phyloP scores from a whole-genome alignment of 2,797 vertebrate genomes.

The Urophycis tenuis region DNA sequence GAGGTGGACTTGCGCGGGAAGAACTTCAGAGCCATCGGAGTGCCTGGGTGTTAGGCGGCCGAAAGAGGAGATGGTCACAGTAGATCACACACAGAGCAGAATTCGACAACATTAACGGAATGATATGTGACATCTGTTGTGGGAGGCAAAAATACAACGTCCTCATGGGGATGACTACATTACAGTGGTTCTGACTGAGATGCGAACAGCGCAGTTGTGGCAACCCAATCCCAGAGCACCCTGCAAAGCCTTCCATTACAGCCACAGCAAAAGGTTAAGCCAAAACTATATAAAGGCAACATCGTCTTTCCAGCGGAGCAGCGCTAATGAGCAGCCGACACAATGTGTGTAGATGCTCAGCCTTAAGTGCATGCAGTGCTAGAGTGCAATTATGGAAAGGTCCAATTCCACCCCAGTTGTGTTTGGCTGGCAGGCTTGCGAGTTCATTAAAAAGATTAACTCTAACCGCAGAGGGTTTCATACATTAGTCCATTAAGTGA shows the following conservation, averaged over 20 bases:
- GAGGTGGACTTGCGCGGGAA: slow-evolving; percentile 83
- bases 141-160: slow-evolving; percentile 51
- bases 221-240: slow-evolving; percentile 51
- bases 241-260: slow-evolving; percentile 40
- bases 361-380: not conserved
- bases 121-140: slow-evolving; percentile 26
- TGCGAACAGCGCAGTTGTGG: slow-evolving; percentile 21
- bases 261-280: slow-evolving; percentile 45
- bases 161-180: slow-evolving; percentile 33
- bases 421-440: not conserved
- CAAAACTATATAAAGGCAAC: slow-evolving; percentile 38
- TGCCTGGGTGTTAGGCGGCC: slow-evolving; percentile 67
- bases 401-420: not conserved
- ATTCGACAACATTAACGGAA: not conserved
- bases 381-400: not conserved
- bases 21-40: slow-evolving; percentile 91
- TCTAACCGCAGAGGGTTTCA: not conserved
- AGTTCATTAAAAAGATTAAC: not conserved
- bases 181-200: slow-evolving; percentile 23
- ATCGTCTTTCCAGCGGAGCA: slow-evolving; percentile 19
- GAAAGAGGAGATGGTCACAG: not conserved
- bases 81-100: not conserved
- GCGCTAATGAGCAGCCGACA: slow-evolving; percentile 6
- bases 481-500: not conserved
- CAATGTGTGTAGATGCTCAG: not conserved